Base-by-base conservation (phyloP, 2,797 vertebrate genomes). In the Clarias platycephalus region DNA sequence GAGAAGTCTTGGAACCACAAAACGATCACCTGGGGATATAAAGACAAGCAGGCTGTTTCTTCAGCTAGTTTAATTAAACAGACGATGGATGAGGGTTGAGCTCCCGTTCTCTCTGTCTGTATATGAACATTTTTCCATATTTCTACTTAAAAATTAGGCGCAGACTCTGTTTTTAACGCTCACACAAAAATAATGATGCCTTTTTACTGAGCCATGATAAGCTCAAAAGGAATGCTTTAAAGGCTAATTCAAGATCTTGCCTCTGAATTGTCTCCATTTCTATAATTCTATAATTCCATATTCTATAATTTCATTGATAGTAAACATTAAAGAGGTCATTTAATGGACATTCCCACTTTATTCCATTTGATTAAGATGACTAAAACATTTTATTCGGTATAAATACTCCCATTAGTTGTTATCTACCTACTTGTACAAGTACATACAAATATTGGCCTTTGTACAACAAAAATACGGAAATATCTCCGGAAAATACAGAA, bases 1-100 rank as follows among this genome's bases (percentile, higher is more conserved):
- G 93, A 91, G 89, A 96, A 95, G 44, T 94, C 92, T 83, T 94
- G 92, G 85, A 95, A 95, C 93, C 93, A 94, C 90, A 96, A 84
- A 88, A 93, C 93, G 89, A 96, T 93, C 88, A 95, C 94, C 95
- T 96, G 89, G 68, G 89, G 57, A 90, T 80, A 89, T 34, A 89
- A 85, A 88, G 81, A 86, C 2, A 66, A 55, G 87, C 34, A 86
- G 57, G 34, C 78, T 80, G 89, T 88, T 70, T 80, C 78, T 49
- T 80, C 12, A 67, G 63, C 12, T 44, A 22, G 40, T 20, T 64
- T 64, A 64, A 80, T 80, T 28, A 80, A 28, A 53, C 37, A 64
- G 77, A 80, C 44, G 40, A 49, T 28, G 9, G 49, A 70, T 37
- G 24, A 13, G 24, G 44, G 18, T 53, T 34, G 20, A 0, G 15